Evolutionary conservation across 2,113 vertebrate species (phyloP).

Genomic region (Scopus umbretta): DNA sequence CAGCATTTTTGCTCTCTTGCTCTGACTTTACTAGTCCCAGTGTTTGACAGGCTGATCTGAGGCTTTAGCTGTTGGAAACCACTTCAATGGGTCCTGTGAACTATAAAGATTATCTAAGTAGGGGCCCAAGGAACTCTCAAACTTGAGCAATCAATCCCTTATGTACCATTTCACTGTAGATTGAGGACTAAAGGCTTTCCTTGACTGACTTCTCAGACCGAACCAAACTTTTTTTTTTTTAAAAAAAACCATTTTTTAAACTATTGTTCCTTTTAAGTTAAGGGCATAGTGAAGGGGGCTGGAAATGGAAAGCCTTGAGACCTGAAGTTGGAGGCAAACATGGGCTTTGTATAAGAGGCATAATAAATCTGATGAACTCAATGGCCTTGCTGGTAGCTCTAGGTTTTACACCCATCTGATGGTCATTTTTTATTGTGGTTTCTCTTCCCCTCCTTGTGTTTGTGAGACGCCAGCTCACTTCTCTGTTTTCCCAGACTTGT

Average conservation of each 20-base stretch:
- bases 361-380: background rate
- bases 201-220: background rate
- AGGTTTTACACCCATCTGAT: background rate
- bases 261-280: background rate
- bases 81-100: conserved; percentile 12
- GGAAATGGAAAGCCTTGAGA: background rate
- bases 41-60: conserved; percentile 19
- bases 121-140: background rate
- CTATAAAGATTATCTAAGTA: background rate
- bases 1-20: background rate
- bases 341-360: background rate
- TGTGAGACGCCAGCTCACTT: background rate
- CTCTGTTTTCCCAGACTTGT: background rate
- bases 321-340: background rate
- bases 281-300: rapidly evolving
- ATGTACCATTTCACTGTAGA: background rate
- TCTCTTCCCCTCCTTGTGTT: background rate
- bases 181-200: background rate
- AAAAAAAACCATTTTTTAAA: background rate
- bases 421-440: background rate
- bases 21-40: background rate
- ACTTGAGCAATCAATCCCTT: conserved; percentile 16
- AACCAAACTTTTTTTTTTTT: background rate
- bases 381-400: background rate
- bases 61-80: conserved; percentile 39